Evolutionary conservation across 2,888 invertebrate species (phyloP).

Genomic region (Eristalis tenax): DNA sequence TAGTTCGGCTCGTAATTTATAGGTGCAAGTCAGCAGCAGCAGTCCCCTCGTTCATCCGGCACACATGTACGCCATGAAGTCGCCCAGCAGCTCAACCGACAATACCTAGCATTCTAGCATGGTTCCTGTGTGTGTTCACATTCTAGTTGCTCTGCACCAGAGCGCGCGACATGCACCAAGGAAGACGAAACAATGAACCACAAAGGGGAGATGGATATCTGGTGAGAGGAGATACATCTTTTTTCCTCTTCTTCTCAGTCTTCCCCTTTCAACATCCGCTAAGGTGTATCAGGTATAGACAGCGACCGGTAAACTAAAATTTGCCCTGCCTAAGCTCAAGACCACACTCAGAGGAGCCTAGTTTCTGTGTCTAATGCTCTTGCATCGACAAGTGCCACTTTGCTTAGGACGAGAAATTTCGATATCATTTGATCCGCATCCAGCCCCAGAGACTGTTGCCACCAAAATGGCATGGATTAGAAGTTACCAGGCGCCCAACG

Average conservation of each 20-base stretch:
- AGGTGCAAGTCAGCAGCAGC: slow-evolving; percentile 39
- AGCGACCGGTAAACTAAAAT: slow-evolving; percentile 45
- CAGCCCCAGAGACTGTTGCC: slow-evolving; percentile 16
- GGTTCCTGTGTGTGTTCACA: slow-evolving; percentile 1
- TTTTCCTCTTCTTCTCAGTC: not conserved
- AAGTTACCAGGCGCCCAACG: slow-evolving; percentile 69
- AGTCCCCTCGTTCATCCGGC: slow-evolving; percentile 13
- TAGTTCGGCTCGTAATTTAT: slow-evolving; percentile 57
- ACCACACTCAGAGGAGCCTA: slow-evolving; percentile 13
- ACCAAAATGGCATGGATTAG: slow-evolving; percentile 62
- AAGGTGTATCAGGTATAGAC: slow-evolving; percentile 11
- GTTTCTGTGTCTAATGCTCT: slow-evolving; percentile 63
- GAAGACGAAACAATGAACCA: slow-evolving; percentile 48
- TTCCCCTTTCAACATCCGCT: not conserved
- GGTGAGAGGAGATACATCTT: slow-evolving; percentile 50
- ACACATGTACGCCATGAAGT: not conserved
- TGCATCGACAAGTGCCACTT: slow-evolving; percentile 56
- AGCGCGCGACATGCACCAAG: slow-evolving; percentile 25
- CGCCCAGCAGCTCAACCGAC: slow-evolving; percentile 2
- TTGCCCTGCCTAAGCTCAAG: slow-evolving; percentile 24
- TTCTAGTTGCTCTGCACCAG: not conserved
- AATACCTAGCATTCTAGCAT: slow-evolving; percentile 41
- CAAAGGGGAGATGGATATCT: slow-evolving; percentile 59
- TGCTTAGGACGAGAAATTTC: slow-evolving; percentile 57
- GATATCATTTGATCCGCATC: slow-evolving; percentile 58